A percentile compares a stretch with the other conserved stretches of the same genome.
phyloP scores from a whole-genome alignment of 2,113 vertebrate species.

The Alexandromys fortis region DNA sequence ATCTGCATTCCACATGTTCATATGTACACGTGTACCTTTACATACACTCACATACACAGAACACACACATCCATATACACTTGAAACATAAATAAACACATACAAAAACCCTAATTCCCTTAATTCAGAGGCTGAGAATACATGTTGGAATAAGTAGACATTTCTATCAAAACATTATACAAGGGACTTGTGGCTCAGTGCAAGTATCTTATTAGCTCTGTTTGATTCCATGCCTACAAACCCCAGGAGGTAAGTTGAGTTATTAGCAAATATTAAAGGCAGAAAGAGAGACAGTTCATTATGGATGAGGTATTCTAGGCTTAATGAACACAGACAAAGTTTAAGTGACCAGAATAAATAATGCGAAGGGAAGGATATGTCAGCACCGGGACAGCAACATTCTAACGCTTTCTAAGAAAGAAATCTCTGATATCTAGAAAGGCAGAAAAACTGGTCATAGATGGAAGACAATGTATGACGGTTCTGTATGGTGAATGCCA shows the following conservation, averaged over 20 bases:
- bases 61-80: not conserved
- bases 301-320: not conserved
- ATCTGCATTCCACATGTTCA: not conserved
- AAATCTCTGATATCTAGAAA: not conserved
- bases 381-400: not conserved
- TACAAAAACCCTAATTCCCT: not conserved
- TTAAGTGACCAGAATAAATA: not conserved
- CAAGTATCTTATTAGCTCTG: not conserved
- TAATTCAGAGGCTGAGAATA: not conserved
- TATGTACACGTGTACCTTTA: not conserved
- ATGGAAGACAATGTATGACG: not conserved
- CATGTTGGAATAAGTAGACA: not conserved
- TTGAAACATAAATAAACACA: not conserved
- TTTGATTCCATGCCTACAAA: constrained; percentile 9
- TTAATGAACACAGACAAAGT: constrained; percentile 51
- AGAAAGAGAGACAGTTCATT: constrained; percentile 2
- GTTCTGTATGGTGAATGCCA: not conserved
- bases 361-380: not conserved
- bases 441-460: not conserved
- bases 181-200: not conserved
- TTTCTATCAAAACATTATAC: not conserved
- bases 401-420: not conserved
- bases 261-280: constrained; percentile 19
- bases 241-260: not conserved
- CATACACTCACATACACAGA: not conserved